Base-by-base conservation (phyloP, 2,113 vertebrate genomes). In the Pedetes capensis region DNA sequence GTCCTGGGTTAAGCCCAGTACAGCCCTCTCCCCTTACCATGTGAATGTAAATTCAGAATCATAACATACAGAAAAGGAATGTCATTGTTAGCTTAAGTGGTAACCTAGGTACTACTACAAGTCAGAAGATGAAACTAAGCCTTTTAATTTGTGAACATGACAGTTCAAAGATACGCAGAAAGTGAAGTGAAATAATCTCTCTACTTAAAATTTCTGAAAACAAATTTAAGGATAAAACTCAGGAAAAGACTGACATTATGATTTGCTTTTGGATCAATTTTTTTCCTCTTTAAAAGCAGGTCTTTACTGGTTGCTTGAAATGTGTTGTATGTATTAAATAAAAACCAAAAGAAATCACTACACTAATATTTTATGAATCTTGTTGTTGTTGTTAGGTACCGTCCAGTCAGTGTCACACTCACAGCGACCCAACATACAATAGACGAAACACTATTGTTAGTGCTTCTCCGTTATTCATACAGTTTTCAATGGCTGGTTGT, bases 151-250 rank as follows among this genome's bases (percentile, higher is more conserved):
- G 69, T 83, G 51, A 95, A 71, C 29, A 16, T 93, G 83, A 18
- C 13, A 69, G 42, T 55, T 87, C 59, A 90, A 55, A 90, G 76
- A 75, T 57, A 14, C 32, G 59, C 92, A 79, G 68, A 92, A 68
- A 84, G 23, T 63, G 39, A 81, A 95, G n/a, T 71, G 44, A 90
- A 89, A 71, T 79, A 53, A 69, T 49, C 55, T 32, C 6, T 94
- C 68, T 64, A 57, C n/a, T 80, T 93, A 12, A 11, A 81, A 88
- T 76, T 57, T 64, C 57, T 89, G 44, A 95, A 95, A 95, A 80
- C 39, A 92, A 57, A 82, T 44, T 3, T 57, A 34, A 85, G 23
- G 37, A 34, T 78, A 85, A 93, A 95, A 66, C 22, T 64, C 32
- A 72, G 42, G 87, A 22, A 57, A 22, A 22, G 55, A 18, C 44